A percentile compares a stretch with the other conserved stretches of the same genome.
Evolutionary conservation across 2,888 invertebrate genomes (phyloP).

Genomic region (Sphecodes monilicornis): DNA sequence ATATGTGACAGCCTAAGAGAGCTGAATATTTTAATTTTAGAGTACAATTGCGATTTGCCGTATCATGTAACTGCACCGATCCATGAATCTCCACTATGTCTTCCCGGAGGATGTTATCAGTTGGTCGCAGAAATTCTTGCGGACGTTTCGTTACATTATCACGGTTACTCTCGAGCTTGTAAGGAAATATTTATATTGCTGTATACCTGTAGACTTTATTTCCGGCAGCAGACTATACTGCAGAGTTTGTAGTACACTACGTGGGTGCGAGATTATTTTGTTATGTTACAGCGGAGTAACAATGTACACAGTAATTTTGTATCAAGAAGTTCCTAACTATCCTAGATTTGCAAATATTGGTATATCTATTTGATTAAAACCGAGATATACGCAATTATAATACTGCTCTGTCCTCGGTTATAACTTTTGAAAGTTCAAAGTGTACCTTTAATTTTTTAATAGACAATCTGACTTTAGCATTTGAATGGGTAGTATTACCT

Average conservation of each 20-base stretch:
- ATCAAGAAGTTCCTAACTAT: background rate
- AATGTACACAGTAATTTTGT: too few relatives aligned
- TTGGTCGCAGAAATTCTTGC: constrained; percentile 12
- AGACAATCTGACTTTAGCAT: background rate
- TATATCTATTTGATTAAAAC: background rate
- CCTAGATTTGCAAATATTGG: background rate
- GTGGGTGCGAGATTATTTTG: background rate
- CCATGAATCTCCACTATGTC: background rate
- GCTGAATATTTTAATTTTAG: background rate
- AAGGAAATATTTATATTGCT: background rate
- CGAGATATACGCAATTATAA: background rate
- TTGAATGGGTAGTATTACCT: background rate
- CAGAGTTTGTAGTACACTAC: background rate
- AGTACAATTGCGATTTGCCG: background rate
- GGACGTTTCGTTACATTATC: background rate
- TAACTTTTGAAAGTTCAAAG: background rate
- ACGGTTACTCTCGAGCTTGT: background rate
- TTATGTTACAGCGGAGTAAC: background rate
- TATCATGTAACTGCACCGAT: background rate
- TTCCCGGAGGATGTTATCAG: constrained; percentile 15
- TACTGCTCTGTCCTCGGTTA: background rate
- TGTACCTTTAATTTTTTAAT: background rate
- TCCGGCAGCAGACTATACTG: background rate
- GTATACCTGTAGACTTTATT: background rate
- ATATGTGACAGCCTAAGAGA: background rate